These are phyloP conservation scores for Hipparchia semele DNA, from an alignment of 2,888 invertebrate genomes.

Conservation along the genomic window DNA sequence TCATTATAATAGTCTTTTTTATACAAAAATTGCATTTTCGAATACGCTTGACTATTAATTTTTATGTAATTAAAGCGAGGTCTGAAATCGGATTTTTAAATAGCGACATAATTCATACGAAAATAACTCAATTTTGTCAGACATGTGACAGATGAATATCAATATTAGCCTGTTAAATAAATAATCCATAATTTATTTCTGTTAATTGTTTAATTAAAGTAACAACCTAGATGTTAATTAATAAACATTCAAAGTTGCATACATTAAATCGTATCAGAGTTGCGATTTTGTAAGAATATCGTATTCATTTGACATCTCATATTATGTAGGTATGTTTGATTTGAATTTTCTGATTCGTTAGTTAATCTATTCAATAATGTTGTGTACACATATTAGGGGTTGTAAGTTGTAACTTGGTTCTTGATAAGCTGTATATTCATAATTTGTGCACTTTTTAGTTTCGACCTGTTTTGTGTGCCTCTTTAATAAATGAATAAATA, in stretches of 20 bases:
- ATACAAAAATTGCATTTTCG: slow-evolving; percentile 6
- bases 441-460: too few species aligned
- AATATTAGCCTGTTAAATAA: neutral
- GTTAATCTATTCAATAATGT: too few species aligned
- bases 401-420: too few species aligned
- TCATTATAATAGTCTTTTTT: slow-evolving; percentile 36
- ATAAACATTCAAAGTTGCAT: neutral
- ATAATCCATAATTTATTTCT: neutral
- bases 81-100: neutral
- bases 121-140: neutral
- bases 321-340: too few species aligned
- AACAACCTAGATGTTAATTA: neutral
- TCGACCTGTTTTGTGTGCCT: too few species aligned
- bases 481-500: too few species aligned
- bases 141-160: neutral
- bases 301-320: too few species aligned
- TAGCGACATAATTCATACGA: neutral
- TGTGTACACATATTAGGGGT: too few species aligned
- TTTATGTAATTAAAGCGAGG: slow-evolving; percentile 12
- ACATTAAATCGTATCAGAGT: neutral
- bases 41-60: slow-evolving; percentile 14
- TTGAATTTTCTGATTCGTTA: too few species aligned
- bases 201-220: neutral
- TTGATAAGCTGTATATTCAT: too few species aligned
- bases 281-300: too few species aligned